Evolutionary conservation across 2,888 invertebrate species (phyloP), one percentile per base, ranked within the genome.

Genomic region (Tuta absoluta): DNA sequence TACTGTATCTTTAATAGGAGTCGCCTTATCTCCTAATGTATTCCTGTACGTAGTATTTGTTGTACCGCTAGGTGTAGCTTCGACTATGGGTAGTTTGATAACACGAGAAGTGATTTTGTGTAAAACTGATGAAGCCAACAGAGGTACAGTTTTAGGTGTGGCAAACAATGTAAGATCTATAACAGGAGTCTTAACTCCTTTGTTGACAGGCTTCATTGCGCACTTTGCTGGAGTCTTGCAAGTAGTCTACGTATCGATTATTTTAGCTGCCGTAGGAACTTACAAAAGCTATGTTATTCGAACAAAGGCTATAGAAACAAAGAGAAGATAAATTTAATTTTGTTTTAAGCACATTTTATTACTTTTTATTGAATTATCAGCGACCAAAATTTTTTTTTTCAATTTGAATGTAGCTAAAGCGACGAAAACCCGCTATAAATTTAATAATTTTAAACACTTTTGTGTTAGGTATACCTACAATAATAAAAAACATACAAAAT

Each of bases 91-190:
- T 58, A 85, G 92, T 58, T 84, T 93, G 19, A 77, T 91, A 23
- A 82, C 83, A 28, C 86, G 92, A 71, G 92, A 93, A 73, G 84
- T 93, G 75, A 78, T 93, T 58, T 76, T 93, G 23, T 83, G 79
- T 68, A 87, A 89, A 71, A 87, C 91, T 49, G 78, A 81, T n/a
- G 75, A 84, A 51, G 79, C 82, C n/a, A 92, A 93, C 67, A 86
- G 87, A 67, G 94, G 93, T 0, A 92, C 93, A 2, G 76, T 94
- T 5, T 82, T 93, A 21, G 94, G 94, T 17, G 88, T 92, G 17
- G 87, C 92, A 1, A 91, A 92, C 71, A 93, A 93, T 75, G 80
- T 93, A 0, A 90, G 92, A 70, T 92, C 93, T 2, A 65, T 93
- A 28, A 88, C 93, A 1, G 87, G 93, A 65, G 91, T 93, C 69